A percentile compares a stretch with the other conserved stretches of the same genome.
phyloP scores from a whole-genome alignment of 2,113 vertebrate species.

The Apodemus sylvaticus region DNA sequence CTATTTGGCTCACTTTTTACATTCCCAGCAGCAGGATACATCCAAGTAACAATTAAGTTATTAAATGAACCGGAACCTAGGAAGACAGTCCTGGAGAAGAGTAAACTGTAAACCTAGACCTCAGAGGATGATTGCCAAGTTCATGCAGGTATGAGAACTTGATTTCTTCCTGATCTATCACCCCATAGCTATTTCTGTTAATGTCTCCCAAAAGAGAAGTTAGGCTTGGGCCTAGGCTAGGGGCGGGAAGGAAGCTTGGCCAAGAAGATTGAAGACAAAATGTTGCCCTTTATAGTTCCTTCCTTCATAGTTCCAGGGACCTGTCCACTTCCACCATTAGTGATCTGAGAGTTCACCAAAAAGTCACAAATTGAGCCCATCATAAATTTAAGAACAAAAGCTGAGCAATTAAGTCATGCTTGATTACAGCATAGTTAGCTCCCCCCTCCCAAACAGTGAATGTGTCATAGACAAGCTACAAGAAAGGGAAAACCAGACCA shows the following conservation, averaged over 20 bases:
- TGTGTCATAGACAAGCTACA: conserved; percentile 11
- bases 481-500: conserved; percentile 36
- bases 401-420: background rate
- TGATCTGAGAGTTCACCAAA: background rate
- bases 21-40: background rate
- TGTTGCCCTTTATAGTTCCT: background rate
- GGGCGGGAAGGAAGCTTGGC: background rate
- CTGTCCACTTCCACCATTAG: background rate
- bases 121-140: background rate
- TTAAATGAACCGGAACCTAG: background rate
- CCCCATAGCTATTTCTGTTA: background rate
- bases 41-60: background rate
- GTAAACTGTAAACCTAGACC: conserved; percentile 14
- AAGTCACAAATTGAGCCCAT: background rate
- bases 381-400: conserved; percentile 33
- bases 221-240: background rate
- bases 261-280: background rate
- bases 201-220: background rate
- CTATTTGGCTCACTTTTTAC: background rate
- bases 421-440: conserved; percentile 27
- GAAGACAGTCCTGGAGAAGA: background rate
- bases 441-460: background rate
- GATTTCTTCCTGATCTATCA: background rate
- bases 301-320: background rate
- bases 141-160: conserved; percentile 1